Evolutionary conservation across 2,888 invertebrate species (phyloP), one percentile per base, ranked within the genome.

Genomic region (Parnassius apollo): DNA sequence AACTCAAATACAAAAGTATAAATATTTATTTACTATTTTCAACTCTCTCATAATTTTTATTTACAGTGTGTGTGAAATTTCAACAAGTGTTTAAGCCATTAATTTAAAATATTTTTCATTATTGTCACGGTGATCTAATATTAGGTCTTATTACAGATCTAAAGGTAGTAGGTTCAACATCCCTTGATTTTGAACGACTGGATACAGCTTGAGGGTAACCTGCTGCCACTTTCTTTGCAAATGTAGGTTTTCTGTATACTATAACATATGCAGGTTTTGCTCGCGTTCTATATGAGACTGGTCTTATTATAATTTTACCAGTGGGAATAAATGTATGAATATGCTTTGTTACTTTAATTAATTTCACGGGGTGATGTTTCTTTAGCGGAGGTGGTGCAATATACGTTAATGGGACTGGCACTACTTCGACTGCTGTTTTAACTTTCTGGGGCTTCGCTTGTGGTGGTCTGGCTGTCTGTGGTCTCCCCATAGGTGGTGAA

Each of bases 371-470:
- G 12, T 73, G 72, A 18, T 66, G 59, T 70, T 52, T 69, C 48
- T 68, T 68, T n/a, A 82, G 60, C 2, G 88, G 84, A 1, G 90
- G 91, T 11, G 90, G 91, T 13, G 86, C 83, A 11, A 91, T 90
- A 62, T 91, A 91, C 4, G 82, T 81, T 11, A 91, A 70, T 1
- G 91, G 91, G 9, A 89, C 88, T 8, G 85, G 85, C 12, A 88
- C 87, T 0, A 91, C 76, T 73, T 91, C 91, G 1, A 91, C 88
- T 25, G 80, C 76, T 2, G 91, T 91, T 68, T 79, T 89, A 25
- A 87, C 66, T 60, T 90, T 91, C 61, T 81, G 85, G 0, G 88
- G 71, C 55, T 57, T 69, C 2, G 35, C 35, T 7, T n/a, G 0
- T 57, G 61, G 65, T 13, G 64, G 59, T 46, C 22, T 52, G 22